Evolutionary conservation across 1,140 invertebrate species (phyloP).

Genomic region (Ostrea edulis): DNA sequence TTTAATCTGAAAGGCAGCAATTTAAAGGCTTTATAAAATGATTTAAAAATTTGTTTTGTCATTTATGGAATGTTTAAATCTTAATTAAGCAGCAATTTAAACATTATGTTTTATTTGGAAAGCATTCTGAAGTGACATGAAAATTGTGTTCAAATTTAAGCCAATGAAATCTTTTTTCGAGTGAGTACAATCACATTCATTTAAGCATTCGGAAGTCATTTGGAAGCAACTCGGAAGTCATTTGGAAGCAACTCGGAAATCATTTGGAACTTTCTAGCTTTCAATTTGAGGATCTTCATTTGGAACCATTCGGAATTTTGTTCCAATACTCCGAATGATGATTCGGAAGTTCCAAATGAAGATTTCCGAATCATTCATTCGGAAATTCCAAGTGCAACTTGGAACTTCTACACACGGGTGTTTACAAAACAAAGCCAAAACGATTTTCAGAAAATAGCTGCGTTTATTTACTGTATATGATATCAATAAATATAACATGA

Average conservation of each 20-base stretch:
- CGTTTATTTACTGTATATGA: too few species aligned
- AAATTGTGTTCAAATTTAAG: not conserved
- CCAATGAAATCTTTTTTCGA: too few species aligned
- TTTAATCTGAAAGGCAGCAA: too few species aligned
- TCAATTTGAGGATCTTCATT: too few species aligned
- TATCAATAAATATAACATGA: too few species aligned
- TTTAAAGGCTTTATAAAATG: too few species aligned
- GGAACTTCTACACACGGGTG: not conserved
- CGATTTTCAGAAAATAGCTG: too few species aligned
- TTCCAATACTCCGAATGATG: slow-evolving; percentile 35
- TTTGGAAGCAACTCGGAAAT: not conserved
- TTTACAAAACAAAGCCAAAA: too few species aligned
- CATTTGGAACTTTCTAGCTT: too few species aligned
- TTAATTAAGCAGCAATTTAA: not conserved
- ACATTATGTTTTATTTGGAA: not conserved
- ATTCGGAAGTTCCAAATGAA: slow-evolving; percentile 28
- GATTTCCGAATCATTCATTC: too few species aligned
- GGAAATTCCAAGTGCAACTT: not conserved
- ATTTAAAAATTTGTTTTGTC: not conserved
- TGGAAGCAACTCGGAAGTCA: slow-evolving; percentile 23
- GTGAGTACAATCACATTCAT: too few species aligned
- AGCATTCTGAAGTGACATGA: not conserved
- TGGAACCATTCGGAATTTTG: too few species aligned
- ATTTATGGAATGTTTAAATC: not conserved
- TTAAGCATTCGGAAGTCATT: not conserved